phyloP scores from a whole-genome alignment of 2,797 vertebrate species.

The Neomorphus geoffroyi region DNA sequence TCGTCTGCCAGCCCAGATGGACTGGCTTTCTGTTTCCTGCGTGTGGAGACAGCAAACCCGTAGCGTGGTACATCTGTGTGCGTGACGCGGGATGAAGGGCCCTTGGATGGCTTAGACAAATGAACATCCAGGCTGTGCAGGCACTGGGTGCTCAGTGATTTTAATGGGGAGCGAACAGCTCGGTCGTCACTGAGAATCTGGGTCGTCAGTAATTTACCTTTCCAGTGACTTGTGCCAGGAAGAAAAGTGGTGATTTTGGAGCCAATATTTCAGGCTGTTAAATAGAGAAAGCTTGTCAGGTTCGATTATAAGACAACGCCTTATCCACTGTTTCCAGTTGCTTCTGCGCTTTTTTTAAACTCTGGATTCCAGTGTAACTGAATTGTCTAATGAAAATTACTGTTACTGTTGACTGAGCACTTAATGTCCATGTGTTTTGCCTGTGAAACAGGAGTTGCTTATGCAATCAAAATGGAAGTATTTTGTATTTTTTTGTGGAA shows the following conservation, averaged over 20 bases:
- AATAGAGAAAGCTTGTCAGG: neutral
- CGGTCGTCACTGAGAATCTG: neutral
- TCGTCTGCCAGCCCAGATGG: conserved; percentile 15
- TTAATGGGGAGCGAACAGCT: neutral
- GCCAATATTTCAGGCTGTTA: neutral
- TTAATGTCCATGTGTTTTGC: neutral
- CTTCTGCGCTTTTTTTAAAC: neutral
- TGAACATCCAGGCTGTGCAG: neutral
- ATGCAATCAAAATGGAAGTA: neutral
- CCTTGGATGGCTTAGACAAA: neutral
- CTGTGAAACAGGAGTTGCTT: neutral
- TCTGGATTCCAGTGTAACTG: neutral
- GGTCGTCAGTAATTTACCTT: neutral
- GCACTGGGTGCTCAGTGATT: neutral
- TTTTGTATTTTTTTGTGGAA: neutral
- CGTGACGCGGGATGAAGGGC: neutral
- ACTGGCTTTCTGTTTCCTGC: neutral
- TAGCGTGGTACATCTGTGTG: neutral
- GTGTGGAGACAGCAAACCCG: neutral
- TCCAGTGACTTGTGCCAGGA: neutral
- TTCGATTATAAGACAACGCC: neutral
- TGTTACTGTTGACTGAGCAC: neutral
- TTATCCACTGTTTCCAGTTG: neutral
- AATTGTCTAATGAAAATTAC: neutral
- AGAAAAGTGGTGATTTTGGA: neutral